Base-by-base conservation (phyloP, 1,140 invertebrate species). In the Microplitis demolitor region DNA sequence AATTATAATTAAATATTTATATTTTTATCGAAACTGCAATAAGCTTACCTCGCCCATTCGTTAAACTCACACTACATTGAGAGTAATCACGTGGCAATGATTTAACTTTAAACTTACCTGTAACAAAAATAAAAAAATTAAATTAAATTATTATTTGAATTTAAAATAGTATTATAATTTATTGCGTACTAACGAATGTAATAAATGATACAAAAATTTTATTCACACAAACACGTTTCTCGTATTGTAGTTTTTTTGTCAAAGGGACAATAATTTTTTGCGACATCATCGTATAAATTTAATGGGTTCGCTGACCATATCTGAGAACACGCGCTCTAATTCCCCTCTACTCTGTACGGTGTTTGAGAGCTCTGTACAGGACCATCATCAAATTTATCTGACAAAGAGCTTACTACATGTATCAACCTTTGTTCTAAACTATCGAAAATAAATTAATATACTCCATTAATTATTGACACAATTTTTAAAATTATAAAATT, bases 61-160 rank as follows among this genome's bases (percentile, higher is more conserved):
- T 50, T 33, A 72, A 71, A 51, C 63, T 54, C 39, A 71, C 61
- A 61, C 76, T 79, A 78, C 79, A 74, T 33, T 71, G 66, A n/a
- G 76, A 74, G 34, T 69, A 69, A 70, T 67, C 72, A 78, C 78
- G 80, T 67, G 77, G 74, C 67, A 79, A 51, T 54, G 78, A 74
- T 69, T 79, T 83, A 75, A 76, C 66, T 76, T 83, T 83, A 2
- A 73, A 85, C 83, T 86, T 83, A 86, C 85, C 83, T 86, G 82
- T 0, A 86, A 86, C 76, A 80, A 24, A 81, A 79, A 79, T 61
- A 54, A 68, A 37, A 73, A 53, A 63, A 64, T 4, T n/a, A n/a
- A n/a, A n/a, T 13, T 13, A 9, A 62, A 62, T 62, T 62, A 62
- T 33, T 11, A 62, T 62, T 62, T 31, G 33, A 34, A 62, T n/a